phyloP scores from a whole-genome alignment of 1,140 invertebrate species.

The Brachionus manjavacas region DNA sequence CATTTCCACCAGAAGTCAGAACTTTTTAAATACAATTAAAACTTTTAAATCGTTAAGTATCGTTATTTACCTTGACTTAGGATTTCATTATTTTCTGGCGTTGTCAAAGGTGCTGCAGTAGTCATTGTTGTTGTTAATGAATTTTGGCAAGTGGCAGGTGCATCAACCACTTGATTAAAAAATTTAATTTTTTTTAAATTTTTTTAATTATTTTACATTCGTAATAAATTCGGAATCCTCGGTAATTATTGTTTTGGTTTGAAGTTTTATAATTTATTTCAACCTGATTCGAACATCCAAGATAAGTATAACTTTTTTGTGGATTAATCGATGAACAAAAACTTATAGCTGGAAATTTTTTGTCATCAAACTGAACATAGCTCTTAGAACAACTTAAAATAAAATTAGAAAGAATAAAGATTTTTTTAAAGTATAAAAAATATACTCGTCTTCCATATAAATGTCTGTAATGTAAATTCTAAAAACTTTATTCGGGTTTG shows the following conservation, averaged over 20 bases:
- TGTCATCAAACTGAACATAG: constrained; percentile 3
- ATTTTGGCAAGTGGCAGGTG: constrained; percentile 4
- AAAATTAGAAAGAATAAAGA: background rate
- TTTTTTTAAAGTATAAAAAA: background rate
- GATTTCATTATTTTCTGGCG: background rate
- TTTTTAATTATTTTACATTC: background rate
- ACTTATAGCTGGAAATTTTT: background rate
- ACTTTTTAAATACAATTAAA: background rate
- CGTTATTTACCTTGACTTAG: constrained; percentile 19
- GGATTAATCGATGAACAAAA: background rate
- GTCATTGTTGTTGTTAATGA: background rate
- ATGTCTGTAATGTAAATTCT: constrained; percentile 24
- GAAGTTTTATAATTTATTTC: background rate
- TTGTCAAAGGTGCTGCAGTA: background rate
- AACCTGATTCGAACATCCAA: background rate
- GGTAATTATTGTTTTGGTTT: background rate
- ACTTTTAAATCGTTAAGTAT: background rate
- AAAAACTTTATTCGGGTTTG: background rate
- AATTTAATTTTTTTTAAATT: background rate
- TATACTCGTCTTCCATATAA: background rate
- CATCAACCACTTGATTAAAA: background rate
- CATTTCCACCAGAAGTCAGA: constrained; percentile 27
- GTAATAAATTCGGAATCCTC: constrained; percentile 13
- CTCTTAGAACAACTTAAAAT: constrained; percentile 16
- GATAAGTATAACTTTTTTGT: background rate